phyloP scores from a whole-genome alignment of 2,888 invertebrate species.

The Chrysotoxum bicinctum region DNA sequence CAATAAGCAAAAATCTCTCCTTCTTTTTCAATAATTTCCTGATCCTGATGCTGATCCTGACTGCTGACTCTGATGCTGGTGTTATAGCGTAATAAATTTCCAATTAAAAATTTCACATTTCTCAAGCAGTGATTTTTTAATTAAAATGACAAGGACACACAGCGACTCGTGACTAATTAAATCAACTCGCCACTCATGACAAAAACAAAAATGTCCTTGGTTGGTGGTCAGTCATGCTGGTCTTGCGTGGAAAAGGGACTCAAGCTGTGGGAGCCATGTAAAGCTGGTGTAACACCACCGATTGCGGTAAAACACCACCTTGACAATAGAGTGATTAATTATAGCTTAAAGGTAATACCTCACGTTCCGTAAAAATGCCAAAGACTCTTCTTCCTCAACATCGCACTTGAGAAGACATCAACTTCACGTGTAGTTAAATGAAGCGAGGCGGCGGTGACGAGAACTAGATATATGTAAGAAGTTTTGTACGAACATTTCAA shows the following conservation, averaged over 20 bases:
- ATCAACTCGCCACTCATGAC: constrained; percentile 48
- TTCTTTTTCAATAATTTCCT: background rate
- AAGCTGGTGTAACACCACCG: constrained; percentile 25
- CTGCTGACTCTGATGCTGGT: background rate
- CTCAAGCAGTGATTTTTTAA: constrained; percentile 65
- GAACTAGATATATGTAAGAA: constrained; percentile 37
- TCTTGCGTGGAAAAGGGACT: constrained; percentile 39
- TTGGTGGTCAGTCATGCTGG: constrained; percentile 41
- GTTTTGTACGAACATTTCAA: constrained; percentile 35
- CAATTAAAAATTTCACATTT: constrained; percentile 65
- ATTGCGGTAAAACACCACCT: constrained; percentile 40
- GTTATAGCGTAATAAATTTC: constrained; percentile 67
- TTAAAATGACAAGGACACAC: constrained; percentile 72
- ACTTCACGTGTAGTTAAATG: constrained; percentile 49
- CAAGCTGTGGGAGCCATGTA: constrained; percentile 15
- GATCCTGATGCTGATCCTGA: constrained; percentile 2
- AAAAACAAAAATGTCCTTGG: constrained; percentile 42
- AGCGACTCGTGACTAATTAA: constrained; percentile 71
- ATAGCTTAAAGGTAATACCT: constrained; percentile 69
- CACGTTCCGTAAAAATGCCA: constrained; percentile 54
- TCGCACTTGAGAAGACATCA: constrained; percentile 21
- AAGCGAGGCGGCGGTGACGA: constrained; percentile 21
- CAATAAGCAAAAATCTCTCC: constrained; percentile 1
- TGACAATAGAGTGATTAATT: constrained; percentile 67
- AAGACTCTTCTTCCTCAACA: constrained; percentile 25